Evolutionary conservation across 2,113 vertebrate genomes (phyloP), one percentile per base, ranked within the genome.

Genomic region (Pterocles gutturalis): DNA sequence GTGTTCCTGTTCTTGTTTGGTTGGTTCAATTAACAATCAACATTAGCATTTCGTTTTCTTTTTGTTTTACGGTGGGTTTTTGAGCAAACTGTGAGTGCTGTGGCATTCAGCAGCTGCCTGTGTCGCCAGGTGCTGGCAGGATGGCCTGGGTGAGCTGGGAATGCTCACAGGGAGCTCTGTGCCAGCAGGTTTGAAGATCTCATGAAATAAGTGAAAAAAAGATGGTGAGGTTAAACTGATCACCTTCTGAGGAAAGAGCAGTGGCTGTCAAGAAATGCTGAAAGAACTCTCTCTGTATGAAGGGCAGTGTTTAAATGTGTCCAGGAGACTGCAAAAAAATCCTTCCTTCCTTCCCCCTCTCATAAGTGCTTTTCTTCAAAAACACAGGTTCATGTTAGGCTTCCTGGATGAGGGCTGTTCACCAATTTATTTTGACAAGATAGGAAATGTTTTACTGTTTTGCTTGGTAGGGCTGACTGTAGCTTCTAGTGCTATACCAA

Each of bases 1-100:
- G 92, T 94, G 83, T 89, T 95, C 76, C 41, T 94, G 72, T 88
- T 91, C 67, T 58, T 66, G 58, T 86, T 95, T 93, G 61, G 64
- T 88, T 86, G 48, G 72, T 87, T 94, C 65, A 53, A 7, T 62
- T 97, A 83, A 67, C 10, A 7, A 60, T 26, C n/a, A 64, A 22
- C 64, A 67, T 62, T 58, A 81, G 29, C 67, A 67, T 89, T 69
- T 88, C 1, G 2, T 64, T 79, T 94, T 71, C n/a, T 65, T 85
- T 69, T 73, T 72, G 46, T 88, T 86, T 79, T 58, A 29, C 29
- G 25, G 36, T n/a, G 33, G 14, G 3, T 8, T 91, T 95, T 70
- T 71, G 57, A 73, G 26, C n/a, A 62, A 83, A 38, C 67, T 34
- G 45, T n/a, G 82, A 25, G n/a, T 70, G 45, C 60, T 1, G 0